Evolutionary conservation across 1,140 invertebrate species (phyloP).

Genomic region (Babylonia areolata): DNA sequence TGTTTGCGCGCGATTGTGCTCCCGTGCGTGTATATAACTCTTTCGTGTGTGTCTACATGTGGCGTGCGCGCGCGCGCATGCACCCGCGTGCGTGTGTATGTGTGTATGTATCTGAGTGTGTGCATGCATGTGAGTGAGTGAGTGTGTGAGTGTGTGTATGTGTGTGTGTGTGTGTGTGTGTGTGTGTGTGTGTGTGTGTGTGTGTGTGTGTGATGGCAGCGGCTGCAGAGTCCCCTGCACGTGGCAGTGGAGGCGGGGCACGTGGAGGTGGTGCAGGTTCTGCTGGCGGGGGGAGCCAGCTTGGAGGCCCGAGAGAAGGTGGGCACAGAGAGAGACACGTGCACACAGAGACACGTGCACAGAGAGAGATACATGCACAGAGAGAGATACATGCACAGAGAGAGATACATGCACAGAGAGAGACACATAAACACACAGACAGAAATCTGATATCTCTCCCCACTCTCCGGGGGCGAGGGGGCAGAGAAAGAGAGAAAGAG

Average conservation of each 20-base stretch:
- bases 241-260: conserved; percentile 85
- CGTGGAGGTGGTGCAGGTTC: conserved; percentile 81
- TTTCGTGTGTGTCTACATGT: too few species aligned
- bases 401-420: not conserved
- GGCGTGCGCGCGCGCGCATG: not conserved
- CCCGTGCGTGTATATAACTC: too few species aligned
- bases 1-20: too few species aligned
- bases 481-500: too few species aligned
- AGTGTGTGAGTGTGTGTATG: too few species aligned
- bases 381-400: not conserved
- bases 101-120: not conserved
- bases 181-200: not conserved
- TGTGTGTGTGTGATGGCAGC: conserved; percentile 41
- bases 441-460: too few species aligned
- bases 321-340: not conserved
- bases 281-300: conserved; percentile 82
- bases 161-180: too few species aligned
- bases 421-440: not conserved
- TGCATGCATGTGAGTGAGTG: too few species aligned
- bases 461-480: too few species aligned
- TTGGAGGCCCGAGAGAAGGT: conserved; percentile 83
- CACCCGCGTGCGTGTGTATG: not conserved
- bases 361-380: not conserved
- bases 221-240: conserved; percentile 85
- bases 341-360: not conserved